Conservation (phyloP, 2,888 invertebrate species). For the Pristionchus exspectatus region DNA sequence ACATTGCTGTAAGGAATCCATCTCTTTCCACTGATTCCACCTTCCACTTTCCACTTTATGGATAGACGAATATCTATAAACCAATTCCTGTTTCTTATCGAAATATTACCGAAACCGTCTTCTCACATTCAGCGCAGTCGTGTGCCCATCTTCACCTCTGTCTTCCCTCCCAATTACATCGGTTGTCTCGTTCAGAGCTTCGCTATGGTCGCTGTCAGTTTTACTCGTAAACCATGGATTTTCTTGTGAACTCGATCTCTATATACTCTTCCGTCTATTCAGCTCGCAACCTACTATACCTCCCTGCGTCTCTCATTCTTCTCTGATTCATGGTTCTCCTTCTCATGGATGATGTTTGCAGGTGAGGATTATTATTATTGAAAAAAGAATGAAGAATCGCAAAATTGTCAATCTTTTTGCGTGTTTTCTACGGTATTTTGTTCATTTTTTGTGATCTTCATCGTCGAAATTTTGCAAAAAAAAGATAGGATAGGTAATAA, state of each 20-base stretch:
- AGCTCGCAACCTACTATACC: neutral
- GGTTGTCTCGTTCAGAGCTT: slow-evolving; percentile 25
- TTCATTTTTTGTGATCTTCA: no score
- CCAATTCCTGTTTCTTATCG: no score
- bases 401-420: neutral
- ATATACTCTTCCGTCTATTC: no score
- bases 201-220: slow-evolving; percentile 27
- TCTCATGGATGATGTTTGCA: slow-evolving; percentile 15
- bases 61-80: no score
- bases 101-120: neutral
- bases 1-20: no score
- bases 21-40: no score
- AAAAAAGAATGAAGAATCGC: no score
- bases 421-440: neutral
- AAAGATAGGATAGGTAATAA: neutral
- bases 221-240: no score
- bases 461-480: no score
- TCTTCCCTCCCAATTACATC: neutral
- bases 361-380: neutral
- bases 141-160: neutral
- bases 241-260: no score
- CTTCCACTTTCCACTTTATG: no score
- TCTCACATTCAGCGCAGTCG: slow-evolving; percentile 13
- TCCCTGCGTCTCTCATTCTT: neutral
- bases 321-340: slow-evolving; percentile 36